Evolutionary conservation across 1,140 invertebrate genomes (phyloP), one percentile per base, ranked within the genome.

Genomic region (Aplysia californica): DNA sequence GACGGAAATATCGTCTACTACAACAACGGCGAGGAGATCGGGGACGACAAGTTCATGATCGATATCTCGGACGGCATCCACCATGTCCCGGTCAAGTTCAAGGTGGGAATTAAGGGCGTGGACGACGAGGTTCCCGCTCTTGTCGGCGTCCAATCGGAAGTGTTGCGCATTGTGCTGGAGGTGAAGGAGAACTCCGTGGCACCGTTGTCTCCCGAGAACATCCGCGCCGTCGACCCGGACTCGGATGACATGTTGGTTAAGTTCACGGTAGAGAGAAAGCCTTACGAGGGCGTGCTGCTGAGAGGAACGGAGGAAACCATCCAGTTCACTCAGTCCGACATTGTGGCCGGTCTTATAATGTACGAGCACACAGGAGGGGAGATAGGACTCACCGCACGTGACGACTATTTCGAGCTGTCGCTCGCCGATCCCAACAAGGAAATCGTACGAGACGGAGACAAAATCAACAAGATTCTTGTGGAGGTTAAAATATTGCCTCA

Each of bases 51-150:
- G 3, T 85, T 90, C 61, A 75, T 70, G 23, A 39, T 90, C 5
- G 87, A 90, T 75, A 86, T 91, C 0, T 86, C 90, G 31, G 91
- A 91, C 84, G 88, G 89, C 1, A 78, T 86, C 35, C 90, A 90
- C 77, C 82, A 82, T 70, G 85, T 90, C 29, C 87, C 88, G 6
- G 78, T 85, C 10, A 84, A 76, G 4, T 76, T 91, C 35, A 84
- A 85, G 35, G 82, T 91, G 4, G 80, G 74, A 0, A 79, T 87
- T 21, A 80, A 82, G 36, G 79, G 81, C 26, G 82, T 87, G 23
- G 90, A 90, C 75, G 88, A 90, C 68, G 86, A 90, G 75, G 80
- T 84, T 5, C 85, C 89, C 26, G 79, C 76, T 29, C 73, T 89
- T 39, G 67, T 83, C 15, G 80, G 79, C 1, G 75, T 76, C 71